Evolutionary conservation across 2,888 invertebrate genomes (phyloP).

Genomic region (Lasioglossum lativentre): DNA sequence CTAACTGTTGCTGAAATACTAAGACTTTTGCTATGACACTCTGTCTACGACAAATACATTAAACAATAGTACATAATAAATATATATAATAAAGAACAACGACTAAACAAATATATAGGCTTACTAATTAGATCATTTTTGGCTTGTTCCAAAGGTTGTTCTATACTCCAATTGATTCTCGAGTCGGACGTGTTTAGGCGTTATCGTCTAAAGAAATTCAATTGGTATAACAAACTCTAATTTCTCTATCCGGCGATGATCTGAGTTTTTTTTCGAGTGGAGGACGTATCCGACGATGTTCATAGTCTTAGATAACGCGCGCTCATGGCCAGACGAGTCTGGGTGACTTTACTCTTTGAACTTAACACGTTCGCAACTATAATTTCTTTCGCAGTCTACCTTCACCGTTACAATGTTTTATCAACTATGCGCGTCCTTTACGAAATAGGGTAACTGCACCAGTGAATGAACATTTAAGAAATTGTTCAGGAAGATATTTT

Average conservation of each 20-base stretch:
- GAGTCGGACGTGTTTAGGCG: not conserved
- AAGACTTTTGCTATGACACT: not conserved
- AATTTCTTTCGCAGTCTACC: too few relatives aligned
- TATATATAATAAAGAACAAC: conserved; percentile 14
- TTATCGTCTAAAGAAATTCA: not conserved
- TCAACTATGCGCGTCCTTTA: not conserved
- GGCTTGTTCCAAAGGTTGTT: not conserved
- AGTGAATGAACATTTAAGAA: too few relatives aligned
- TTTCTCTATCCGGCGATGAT: not conserved
- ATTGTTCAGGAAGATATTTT: too few relatives aligned
- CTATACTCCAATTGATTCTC: not conserved
- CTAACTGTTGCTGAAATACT: not conserved
- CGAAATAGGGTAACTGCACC: too few relatives aligned
- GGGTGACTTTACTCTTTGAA: not conserved
- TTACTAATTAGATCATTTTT: not conserved
- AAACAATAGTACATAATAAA: conserved; percentile 30
- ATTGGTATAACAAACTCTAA: not conserved
- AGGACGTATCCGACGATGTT: conserved; percentile 17
- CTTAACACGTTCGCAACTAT: not conserved
- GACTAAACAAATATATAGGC: not conserved
- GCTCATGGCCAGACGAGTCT: not conserved
- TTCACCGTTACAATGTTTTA: not conserved
- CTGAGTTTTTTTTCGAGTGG: not conserved
- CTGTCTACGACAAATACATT: not conserved
- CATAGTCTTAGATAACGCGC: conserved; percentile 24